Conservation (phyloP, 2,888 invertebrate genomes). For the Napeogenes inachia region DNA sequence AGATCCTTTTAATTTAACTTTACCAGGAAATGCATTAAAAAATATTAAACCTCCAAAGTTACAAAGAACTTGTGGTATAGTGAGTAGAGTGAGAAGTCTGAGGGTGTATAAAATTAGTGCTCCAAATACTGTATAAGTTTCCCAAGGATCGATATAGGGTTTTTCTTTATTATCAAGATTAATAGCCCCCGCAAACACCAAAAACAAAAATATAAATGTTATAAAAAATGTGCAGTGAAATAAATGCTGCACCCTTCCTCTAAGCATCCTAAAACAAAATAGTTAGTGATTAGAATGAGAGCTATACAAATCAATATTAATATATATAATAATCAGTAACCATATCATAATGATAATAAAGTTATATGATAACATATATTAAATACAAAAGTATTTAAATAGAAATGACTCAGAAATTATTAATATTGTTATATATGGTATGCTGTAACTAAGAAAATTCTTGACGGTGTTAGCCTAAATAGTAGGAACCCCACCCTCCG, state of each 20-base stretch:
- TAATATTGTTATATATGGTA: no score
- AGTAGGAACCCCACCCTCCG: no score
- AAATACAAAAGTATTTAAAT: no score
- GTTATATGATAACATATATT: no score
- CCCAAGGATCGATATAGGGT: slow-evolving; percentile 86
- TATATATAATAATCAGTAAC: background rate
- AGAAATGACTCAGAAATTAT: no score
- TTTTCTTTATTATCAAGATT: slow-evolving; percentile 76
- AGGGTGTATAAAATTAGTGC: slow-evolving; percentile 86
- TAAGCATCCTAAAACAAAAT: slow-evolving; percentile 73
- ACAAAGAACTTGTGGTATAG: slow-evolving; percentile 92
- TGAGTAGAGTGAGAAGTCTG: slow-evolving; percentile 88
- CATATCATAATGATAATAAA: background rate
- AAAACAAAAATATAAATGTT: slow-evolving; percentile 85
- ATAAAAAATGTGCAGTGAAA: slow-evolving; percentile 87
- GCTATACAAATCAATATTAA: background rate
- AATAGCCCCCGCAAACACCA: slow-evolving; percentile 81
- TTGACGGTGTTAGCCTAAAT: no score
- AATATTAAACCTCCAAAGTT: slow-evolving; percentile 91
- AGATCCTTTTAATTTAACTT: slow-evolving; percentile 91
- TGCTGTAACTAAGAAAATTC: no score
- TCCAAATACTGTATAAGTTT: slow-evolving; percentile 86
- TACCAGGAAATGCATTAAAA: slow-evolving; percentile 97
- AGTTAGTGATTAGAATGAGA: background rate
- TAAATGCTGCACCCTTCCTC: slow-evolving; percentile 85